Percentiles rank a stretch among this genome's conserved stretches.
These are phyloP conservation scores for Accipiter virgatus DNA, from an alignment of 2,113 vertebrate genomes.

Conservation along the genomic window DNA sequence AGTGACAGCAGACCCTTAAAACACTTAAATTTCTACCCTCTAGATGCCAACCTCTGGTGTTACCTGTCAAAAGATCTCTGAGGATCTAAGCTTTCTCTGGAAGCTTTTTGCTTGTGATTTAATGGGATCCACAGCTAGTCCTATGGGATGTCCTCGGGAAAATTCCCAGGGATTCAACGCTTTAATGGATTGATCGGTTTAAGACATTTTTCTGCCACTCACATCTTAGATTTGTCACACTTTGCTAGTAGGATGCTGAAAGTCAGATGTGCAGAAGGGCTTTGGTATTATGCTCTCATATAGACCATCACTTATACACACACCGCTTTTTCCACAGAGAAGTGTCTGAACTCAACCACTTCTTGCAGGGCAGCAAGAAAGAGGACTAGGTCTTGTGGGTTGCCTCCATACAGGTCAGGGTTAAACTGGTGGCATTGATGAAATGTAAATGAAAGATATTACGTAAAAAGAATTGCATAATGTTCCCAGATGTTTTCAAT, in stretches of 20 bases:
- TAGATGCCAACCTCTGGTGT: neutral
- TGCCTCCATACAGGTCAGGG: neutral
- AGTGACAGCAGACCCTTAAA: neutral
- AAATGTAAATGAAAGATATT: conserved; percentile 52
- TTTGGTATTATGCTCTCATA: neutral
- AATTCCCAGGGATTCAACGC: neutral
- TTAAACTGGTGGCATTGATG: conserved; percentile 14
- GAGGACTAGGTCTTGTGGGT: neutral
- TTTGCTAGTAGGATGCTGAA: neutral
- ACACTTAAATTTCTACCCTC: neutral
- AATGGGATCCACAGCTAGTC: neutral
- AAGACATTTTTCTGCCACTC: neutral
- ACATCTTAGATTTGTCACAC: neutral
- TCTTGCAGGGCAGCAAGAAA: neutral
- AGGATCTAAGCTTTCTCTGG: neutral
- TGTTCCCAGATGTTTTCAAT: conserved; percentile 66
- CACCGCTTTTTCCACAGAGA: neutral
- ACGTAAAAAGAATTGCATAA: conserved; percentile 52
- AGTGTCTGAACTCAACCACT: neutral
- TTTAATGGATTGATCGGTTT: neutral
- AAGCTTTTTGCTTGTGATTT: neutral
- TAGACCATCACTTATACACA: neutral
- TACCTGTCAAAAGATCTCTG: neutral
- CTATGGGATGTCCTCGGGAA: neutral
- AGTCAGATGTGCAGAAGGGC: neutral